A percentile compares a stretch with the other conserved stretches of the same genome.
Conservation (phyloP, 2,797 vertebrate species). For the Neomorphus geoffroyi region DNA sequence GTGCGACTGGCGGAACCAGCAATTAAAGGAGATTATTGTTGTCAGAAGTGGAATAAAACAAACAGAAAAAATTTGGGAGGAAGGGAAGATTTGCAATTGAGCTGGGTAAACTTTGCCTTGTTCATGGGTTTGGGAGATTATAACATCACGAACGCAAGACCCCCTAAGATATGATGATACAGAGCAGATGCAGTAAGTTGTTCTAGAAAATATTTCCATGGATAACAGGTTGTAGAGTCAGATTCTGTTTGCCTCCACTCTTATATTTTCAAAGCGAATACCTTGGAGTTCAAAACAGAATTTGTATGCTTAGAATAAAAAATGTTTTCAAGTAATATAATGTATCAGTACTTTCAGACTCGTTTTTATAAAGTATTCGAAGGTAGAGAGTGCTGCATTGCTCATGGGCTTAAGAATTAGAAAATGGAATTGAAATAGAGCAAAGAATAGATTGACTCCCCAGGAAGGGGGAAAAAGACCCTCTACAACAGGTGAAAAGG, state of each 20-base stretch:
- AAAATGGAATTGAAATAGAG: conserved; percentile 6
- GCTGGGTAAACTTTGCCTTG: conserved; percentile 20
- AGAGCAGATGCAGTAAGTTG: neutral
- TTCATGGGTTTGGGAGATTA: neutral
- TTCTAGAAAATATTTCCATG: neutral
- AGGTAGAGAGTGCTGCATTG: neutral
- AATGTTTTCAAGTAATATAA: conserved; percentile 13
- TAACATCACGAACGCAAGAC: neutral
- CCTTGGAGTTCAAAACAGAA: neutral
- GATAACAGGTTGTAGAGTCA: neutral
- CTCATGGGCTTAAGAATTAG: neutral
- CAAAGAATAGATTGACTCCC: neutral
- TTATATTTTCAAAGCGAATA: neutral
- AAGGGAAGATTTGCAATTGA: conserved; percentile 14
- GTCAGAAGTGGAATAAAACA: conserved; percentile 63
- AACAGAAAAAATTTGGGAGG: conserved; percentile 24
- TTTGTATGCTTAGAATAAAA: neutral
- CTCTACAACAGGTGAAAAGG: conserved; percentile 62
- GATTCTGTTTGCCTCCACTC: neutral
- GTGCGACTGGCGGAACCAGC: conserved; percentile 7
- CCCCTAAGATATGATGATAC: neutral
- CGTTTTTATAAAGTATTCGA: neutral
- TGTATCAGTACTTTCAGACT: neutral
- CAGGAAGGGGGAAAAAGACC: neutral
- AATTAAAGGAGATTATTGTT: conserved; percentile 65